These are phyloP conservation scores for Periparus ater DNA, from an alignment of 2,797 vertebrate genomes.

Conservation along the genomic window DNA sequence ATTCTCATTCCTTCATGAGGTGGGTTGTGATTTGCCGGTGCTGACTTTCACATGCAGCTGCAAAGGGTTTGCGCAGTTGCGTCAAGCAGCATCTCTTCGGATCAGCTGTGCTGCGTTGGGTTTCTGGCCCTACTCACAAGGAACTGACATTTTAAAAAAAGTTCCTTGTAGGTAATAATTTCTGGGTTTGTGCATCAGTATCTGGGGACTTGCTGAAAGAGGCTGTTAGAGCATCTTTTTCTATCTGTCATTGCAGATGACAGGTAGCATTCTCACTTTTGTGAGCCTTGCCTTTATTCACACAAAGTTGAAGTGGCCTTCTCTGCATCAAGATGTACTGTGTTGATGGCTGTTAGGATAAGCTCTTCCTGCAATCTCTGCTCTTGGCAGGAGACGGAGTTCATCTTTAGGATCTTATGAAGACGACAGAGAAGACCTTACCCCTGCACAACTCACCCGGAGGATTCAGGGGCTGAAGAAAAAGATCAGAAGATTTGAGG, in stretches of 20 bases:
- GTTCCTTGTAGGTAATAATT: not conserved
- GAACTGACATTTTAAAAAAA: not conserved
- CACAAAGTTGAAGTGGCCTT: not conserved
- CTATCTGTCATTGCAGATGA: not conserved
- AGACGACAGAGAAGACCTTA: conserved; percentile 90
- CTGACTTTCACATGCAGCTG: not conserved
- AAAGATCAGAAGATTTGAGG: conserved; percentile 94
- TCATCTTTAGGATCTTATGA: conserved; percentile 93
- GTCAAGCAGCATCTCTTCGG: not conserved
- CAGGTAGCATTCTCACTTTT: not conserved
- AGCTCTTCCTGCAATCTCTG: not conserved
- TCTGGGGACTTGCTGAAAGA: not conserved
- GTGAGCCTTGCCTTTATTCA: not conserved
- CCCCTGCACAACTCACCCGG: conserved; percentile 90
- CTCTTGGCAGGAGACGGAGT: conserved; percentile 84
- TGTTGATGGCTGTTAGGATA: conserved; percentile 11
- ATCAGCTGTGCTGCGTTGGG: accelerated
- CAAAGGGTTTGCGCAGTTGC: not conserved
- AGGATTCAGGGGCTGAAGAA: conserved; percentile 95
- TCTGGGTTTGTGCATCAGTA: not conserved
- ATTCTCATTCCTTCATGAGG: conserved; percentile 95
- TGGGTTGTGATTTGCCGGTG: conserved; percentile 50
- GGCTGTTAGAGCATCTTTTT: not conserved
- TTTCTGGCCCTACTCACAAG: not conserved
- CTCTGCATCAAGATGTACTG: not conserved